A percentile compares a stretch with the other conserved stretches of the same genome.
Conservation (phyloP, 2,113 vertebrate species). For the Mus musculus region GRCm39 chr11:35009501-35010000, state of each 20-base stretch:
- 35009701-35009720: background rate
- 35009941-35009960: background rate
- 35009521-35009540: background rate
- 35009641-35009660: background rate
- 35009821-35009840: background rate
- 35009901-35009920: background rate
- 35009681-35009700: conserved; percentile 26
- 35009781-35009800: background rate
- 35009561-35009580: background rate
- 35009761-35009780: background rate
- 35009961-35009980: background rate
- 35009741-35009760: background rate
- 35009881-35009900: background rate
- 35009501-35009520: background rate
- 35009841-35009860: background rate
- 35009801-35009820: background rate
- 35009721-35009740: background rate
- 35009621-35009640: background rate
- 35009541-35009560: background rate
- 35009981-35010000: background rate
- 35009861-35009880: background rate
- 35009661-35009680: conserved; percentile 9
- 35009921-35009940: background rate
- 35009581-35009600: background rate
- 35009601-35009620: background rate